Evolutionary conservation across 2,113 vertebrate species (phyloP).

Genomic region (Eretmochelys imbricata): DNA sequence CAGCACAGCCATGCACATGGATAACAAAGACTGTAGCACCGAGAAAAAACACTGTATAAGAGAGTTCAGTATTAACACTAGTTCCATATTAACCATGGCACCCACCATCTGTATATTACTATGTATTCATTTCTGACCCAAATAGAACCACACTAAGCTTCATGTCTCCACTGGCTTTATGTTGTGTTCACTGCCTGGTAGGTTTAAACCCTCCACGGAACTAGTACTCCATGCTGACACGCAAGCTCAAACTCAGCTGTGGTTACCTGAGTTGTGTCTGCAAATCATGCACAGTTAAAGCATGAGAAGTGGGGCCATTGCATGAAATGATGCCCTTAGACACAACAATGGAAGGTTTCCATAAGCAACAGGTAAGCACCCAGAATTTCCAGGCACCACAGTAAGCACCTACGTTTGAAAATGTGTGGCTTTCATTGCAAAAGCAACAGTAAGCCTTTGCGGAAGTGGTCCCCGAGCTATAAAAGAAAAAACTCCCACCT

Average conservation of each 20-base stretch:
- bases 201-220: background rate
- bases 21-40: background rate
- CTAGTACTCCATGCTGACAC: background rate
- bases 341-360: background rate
- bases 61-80: background rate
- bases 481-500: background rate
- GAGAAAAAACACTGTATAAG: background rate
- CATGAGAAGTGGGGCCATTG: background rate
- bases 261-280: background rate
- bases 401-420: background rate
- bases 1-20: background rate
- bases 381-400: background rate
- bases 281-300: background rate
- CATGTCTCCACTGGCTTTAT: background rate
- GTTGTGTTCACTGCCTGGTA: conserved; percentile 1
- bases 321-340: background rate
- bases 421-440: background rate
- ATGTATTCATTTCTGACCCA: background rate
- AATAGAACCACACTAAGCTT: background rate
- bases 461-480: background rate
- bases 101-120: background rate
- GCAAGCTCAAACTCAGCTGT: background rate
- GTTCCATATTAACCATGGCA: background rate
- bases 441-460: background rate
- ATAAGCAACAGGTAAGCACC: background rate